phyloP scores from a whole-genome alignment of 64 coral and sea anemone genomes.

The Stichodactyla helianthus region DNA sequence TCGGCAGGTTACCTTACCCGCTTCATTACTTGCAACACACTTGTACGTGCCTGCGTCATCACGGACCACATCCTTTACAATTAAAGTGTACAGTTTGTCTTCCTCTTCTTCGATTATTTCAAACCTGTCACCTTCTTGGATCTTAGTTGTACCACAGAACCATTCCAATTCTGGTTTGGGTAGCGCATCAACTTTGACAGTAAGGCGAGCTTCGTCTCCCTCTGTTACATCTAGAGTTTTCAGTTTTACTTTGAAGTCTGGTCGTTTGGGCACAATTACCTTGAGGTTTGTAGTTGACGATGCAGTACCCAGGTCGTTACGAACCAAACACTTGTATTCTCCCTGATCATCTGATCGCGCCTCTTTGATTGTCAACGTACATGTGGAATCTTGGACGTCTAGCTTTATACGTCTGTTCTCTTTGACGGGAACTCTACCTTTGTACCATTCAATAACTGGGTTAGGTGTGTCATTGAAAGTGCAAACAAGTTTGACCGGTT shows the following conservation, averaged over 20 bases:
- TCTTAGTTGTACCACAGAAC: constrained; percentile 74
- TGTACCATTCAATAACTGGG: constrained; percentile 78
- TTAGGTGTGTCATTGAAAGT: constrained; percentile 43
- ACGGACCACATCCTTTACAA: constrained; percentile 40
- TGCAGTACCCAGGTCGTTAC: constrained; percentile 71
- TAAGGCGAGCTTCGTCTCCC: constrained; percentile 59
- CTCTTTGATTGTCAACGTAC: constrained; percentile 55
- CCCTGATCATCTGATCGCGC: constrained; percentile 56
- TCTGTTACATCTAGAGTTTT: constrained; percentile 59
- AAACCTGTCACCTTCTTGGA: constrained; percentile 40
- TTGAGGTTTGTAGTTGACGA: constrained; percentile 45
- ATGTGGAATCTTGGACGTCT: constrained; percentile 40
- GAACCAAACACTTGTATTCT: constrained; percentile 79
- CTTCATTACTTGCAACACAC: constrained; percentile 79
- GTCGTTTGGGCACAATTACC: constrained; percentile 43
- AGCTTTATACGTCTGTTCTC: constrained; percentile 59
- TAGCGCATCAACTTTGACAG: constrained; percentile 45
- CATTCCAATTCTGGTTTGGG: constrained; percentile 72
- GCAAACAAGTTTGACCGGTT: constrained; percentile 62
- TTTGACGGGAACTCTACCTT: constrained; percentile 53
- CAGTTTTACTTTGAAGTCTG: constrained; percentile 84
- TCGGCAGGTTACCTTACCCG: constrained; percentile 56
- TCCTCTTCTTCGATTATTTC: constrained; percentile 50
- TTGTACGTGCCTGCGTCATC: constrained; percentile 69
- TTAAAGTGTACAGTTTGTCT: constrained; percentile 37